These are phyloP conservation scores for Myrmecophaga tridactyla DNA, from an alignment of 2,113 vertebrate genomes.

Conservation along the genomic window DNA sequence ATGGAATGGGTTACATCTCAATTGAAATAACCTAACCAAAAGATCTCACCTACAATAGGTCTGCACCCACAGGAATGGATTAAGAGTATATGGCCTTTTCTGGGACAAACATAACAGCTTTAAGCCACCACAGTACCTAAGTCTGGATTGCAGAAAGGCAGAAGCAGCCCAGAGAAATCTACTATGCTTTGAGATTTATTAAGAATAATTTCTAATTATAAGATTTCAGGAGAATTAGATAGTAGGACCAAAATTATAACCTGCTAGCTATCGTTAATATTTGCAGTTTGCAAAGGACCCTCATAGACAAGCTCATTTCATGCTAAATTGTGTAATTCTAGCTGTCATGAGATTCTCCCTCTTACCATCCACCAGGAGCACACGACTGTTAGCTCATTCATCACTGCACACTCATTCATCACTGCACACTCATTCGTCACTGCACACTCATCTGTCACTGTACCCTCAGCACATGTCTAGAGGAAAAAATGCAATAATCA, in stretches of 20 bases:
- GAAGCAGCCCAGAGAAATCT: not conserved
- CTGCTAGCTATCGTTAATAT: not conserved
- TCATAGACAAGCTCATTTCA: not conserved
- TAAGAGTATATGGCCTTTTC: too few species aligned
- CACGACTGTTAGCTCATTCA: not conserved
- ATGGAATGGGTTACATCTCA: too few species aligned
- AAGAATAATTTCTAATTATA: not conserved
- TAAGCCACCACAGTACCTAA: too few species aligned
- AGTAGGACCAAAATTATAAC: not conserved
- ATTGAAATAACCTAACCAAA: too few species aligned
- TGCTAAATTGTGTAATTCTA: not conserved
- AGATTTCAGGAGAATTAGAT: not conserved
- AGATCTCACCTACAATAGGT: too few species aligned
- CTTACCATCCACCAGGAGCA: not conserved
- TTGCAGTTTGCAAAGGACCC: not conserved
- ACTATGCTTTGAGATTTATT: not conserved
- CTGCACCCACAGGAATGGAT: too few species aligned
- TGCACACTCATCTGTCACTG: too few species aligned
- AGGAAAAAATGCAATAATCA: not conserved
- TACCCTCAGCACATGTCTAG: too few species aligned
- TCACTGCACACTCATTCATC: not conserved
- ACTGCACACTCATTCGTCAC: too few species aligned
- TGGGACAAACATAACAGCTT: too few species aligned
- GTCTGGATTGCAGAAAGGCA: not conserved
- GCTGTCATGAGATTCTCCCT: not conserved